Percentiles rank a stretch among this genome's conserved stretches.
phyloP scores from a whole-genome alignment of 2,113 vertebrate genomes.

The Gadus chalcogrammus region DNA sequence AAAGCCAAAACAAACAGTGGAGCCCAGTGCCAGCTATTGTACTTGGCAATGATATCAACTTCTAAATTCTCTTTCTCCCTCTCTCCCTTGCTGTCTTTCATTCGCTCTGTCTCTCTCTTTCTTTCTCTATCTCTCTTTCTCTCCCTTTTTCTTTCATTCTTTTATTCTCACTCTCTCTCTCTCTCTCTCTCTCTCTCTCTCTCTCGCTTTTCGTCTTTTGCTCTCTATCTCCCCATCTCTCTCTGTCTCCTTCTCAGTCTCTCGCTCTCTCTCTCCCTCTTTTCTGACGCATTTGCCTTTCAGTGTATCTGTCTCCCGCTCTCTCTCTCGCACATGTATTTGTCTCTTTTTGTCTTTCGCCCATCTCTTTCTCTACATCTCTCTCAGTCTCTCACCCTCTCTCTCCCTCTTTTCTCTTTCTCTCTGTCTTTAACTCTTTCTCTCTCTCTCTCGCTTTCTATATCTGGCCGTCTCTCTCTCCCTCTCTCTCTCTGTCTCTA shows the following conservation, averaged over 20 bases:
- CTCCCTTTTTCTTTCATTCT: neutral
- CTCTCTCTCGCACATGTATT: neutral
- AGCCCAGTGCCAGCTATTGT: neutral
- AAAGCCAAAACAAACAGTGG: slow-evolving; percentile 32
- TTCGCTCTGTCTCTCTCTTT: neutral
- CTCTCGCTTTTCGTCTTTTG: neutral
- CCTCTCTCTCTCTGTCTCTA: neutral
- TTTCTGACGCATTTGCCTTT: neutral
- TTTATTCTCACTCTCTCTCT: neutral
- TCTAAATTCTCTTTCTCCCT: neutral
- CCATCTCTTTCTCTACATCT: too few relatives aligned
- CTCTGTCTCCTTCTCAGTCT: neutral
- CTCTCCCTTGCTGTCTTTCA: neutral
- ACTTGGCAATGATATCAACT: neutral
- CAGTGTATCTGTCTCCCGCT: neutral
- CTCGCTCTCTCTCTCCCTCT: neutral
- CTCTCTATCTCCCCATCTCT: neutral
- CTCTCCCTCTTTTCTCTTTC: too few relatives aligned
- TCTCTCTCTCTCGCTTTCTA: too few relatives aligned
- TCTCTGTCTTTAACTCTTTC: too few relatives aligned
- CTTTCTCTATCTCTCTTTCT: neutral
- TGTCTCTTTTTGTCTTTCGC: too few relatives aligned
- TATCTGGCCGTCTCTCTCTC: neutral
- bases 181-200: neutral
- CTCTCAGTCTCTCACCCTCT: too few relatives aligned